Conservation (phyloP, 2,797 vertebrate genomes). For the Pogoniulus pusillus region DNA sequence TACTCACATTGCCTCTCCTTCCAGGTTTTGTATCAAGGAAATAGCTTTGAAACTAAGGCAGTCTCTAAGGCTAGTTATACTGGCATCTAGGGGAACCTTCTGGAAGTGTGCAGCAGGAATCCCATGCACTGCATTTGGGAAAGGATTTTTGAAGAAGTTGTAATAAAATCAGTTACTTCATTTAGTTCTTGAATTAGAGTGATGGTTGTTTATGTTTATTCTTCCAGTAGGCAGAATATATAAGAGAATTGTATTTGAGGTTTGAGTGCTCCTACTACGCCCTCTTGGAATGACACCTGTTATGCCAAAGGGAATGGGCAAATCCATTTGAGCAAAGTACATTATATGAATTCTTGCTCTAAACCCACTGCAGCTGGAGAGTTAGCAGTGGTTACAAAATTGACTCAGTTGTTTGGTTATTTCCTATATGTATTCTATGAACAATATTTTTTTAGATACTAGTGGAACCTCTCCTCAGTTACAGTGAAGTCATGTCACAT, state of each 20-base stretch:
- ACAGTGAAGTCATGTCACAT: background rate
- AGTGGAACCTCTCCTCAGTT: background rate
- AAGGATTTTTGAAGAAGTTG: background rate
- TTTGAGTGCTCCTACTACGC: background rate
- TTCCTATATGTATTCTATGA: background rate
- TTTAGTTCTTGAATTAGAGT: background rate
- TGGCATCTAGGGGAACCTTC: background rate
- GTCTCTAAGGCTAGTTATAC: background rate
- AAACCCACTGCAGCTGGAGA: background rate
- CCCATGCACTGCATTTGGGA: background rate
- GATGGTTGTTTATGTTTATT: background rate
- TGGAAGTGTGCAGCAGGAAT: background rate
- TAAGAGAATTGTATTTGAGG: background rate
- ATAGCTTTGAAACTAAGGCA: background rate
- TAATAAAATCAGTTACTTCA: background rate
- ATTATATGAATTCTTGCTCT: background rate
- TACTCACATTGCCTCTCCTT: slow-evolving; percentile 13
- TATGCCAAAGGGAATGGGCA: background rate
- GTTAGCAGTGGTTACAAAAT: background rate
- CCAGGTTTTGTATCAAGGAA: background rate
- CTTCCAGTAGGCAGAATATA: background rate
- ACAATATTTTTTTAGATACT: background rate
- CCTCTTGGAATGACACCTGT: background rate
- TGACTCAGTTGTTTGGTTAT: background rate
- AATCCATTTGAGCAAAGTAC: background rate